Evolutionary conservation across 2,113 vertebrate species (phyloP).

Genomic region (Tinamus guttatus): DNA sequence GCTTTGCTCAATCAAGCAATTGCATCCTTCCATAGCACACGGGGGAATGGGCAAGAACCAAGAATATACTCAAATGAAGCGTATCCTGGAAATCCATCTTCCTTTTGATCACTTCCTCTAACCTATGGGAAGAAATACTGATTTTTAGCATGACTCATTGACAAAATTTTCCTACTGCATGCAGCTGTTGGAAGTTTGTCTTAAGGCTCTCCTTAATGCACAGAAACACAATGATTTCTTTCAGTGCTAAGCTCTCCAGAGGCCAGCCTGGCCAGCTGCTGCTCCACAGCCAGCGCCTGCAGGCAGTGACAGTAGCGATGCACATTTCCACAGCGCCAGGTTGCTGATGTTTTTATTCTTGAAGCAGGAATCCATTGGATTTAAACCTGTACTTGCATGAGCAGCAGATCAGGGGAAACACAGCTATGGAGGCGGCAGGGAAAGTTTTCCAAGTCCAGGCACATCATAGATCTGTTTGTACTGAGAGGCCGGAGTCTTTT

Average conservation of each 20-base stretch:
- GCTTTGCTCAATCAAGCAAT: neutral
- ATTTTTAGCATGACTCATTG: neutral
- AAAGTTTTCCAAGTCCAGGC: neutral
- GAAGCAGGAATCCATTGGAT: neutral
- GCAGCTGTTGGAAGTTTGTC: accelerated
- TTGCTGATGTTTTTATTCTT: neutral
- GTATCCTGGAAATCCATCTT: neutral
- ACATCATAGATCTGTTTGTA: neutral
- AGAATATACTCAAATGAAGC: neutral
- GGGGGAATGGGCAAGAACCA: accelerated
- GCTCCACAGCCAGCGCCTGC: neutral
- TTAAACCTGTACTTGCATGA: neutral
- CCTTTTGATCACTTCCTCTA: neutral
- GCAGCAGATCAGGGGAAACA: neutral
- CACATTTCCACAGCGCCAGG: neutral
- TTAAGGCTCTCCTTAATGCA: neutral
- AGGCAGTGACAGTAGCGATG: neutral
- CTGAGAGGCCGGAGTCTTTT: neutral
- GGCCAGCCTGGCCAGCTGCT: accelerated
- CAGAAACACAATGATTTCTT: neutral
- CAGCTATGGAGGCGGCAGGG: neutral
- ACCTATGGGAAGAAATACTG: neutral
- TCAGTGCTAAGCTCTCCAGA: neutral
- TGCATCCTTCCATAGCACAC: accelerated
- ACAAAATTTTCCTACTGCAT: neutral